These are phyloP conservation scores for Zaprionus africanus DNA, from an alignment of 1,140 invertebrate genomes.

Conservation along the genomic window DNA sequence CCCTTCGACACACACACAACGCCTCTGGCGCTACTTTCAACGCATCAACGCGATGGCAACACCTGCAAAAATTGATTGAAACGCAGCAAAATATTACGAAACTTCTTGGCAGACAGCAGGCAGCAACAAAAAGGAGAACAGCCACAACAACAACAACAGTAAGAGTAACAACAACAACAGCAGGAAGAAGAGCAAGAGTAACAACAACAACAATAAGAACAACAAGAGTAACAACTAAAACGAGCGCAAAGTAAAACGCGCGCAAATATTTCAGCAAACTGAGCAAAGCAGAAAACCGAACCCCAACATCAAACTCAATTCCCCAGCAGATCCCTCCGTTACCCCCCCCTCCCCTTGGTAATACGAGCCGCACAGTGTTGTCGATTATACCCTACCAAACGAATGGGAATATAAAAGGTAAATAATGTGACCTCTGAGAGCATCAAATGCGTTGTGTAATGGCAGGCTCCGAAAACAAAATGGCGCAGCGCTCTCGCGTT, in stretches of 20 bases:
- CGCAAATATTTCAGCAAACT: neutral
- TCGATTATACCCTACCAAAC: constrained; percentile 29
- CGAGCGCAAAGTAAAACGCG: constrained; percentile 37
- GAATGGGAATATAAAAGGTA: constrained; percentile 82
- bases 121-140: neutral
- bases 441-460: constrained; percentile 81
- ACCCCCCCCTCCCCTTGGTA: neutral
- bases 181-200: constrained; percentile 1
- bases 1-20: neutral
- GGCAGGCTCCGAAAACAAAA: constrained; percentile 59
- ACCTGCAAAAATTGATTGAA: constrained; percentile 71
- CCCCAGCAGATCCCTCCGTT: no score
- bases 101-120: constrained; percentile 40
- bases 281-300: neutral
- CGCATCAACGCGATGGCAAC: constrained; percentile 44
- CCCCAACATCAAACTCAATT: constrained; percentile 36
- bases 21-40: constrained; percentile 9
- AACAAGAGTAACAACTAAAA: constrained; percentile 15
- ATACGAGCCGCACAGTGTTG: no score
- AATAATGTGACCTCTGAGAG: constrained; percentile 82
- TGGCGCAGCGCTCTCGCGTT: constrained; percentile 36
- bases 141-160: neutral
- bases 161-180: neutral
- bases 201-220: constrained; percentile 3
- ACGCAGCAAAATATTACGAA: constrained; percentile 65